Base-by-base conservation (phyloP, 2,113 vertebrate genomes). In the Climacteris rufus region DNA sequence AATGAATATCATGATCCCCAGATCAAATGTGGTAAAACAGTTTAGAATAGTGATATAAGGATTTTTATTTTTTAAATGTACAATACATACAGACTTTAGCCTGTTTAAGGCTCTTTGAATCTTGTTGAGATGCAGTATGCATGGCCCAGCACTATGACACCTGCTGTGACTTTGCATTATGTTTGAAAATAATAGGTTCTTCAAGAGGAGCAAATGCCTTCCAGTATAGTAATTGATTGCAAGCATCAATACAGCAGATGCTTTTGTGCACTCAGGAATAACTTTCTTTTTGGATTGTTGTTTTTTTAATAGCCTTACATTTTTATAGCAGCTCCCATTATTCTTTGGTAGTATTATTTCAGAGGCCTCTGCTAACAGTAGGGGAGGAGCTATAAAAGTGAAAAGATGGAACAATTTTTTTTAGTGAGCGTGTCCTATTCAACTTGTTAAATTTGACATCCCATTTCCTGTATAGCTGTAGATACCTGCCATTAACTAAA, bases 101-200 rank as follows among this genome's bases (percentile, higher is more conserved):
- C 75, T 87, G 57, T 84, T 95, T 89, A 95, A 94, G 95, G 74
- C 83, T 90, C 80, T 96, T 71, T 75, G 24, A 57, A 65, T 87
- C 86, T 97, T 80, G 33, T 53, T 31, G 85, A 91, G 92, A 79
- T 90, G 77, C 53, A 82, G 64, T 53, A 49, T 75, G 52, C n/a
- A 61, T 30, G 56, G 64, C 65, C 39, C 53, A 85, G 61, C 40
- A 50, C 2, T 49, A 64, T 65, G 89, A 87, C 54, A 79, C 96
- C 97, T 97, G 96, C 97, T 97, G 96, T 89, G 97, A 90, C 91
- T 95, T 80, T 65, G 60, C 74, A 95, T 96, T 98, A 91, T 97
- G 94, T 95, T 93, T 96, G 93, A 97, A 97, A 97, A 98, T 97
- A 97, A 98, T 94, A 93, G 90, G 79, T 74, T 96, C 68, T 95